These are phyloP conservation scores for Tinamus guttatus DNA, from an alignment of 2,113 vertebrate species.

Conservation along the genomic window DNA sequence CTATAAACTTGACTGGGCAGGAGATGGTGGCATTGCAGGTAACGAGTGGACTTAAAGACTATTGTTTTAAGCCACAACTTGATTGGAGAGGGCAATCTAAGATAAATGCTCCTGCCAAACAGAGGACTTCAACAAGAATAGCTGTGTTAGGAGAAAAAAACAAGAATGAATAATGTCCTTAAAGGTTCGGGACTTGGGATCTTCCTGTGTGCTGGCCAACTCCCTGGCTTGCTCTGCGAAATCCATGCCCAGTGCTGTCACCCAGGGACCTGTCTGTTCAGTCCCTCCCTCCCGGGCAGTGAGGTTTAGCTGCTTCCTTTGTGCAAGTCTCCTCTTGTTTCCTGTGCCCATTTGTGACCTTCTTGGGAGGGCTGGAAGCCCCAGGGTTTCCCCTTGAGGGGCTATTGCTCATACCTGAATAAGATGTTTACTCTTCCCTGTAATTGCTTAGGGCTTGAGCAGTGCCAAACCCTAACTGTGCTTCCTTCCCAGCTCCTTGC, in stretches of 20 bases:
- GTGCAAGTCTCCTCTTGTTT: constrained; percentile 63
- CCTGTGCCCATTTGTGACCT: constrained; percentile 56
- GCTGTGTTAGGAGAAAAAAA: not conserved
- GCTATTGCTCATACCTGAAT: constrained; percentile 62
- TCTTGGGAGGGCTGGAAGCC: constrained; percentile 63
- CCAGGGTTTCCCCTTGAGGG: constrained; percentile 54
- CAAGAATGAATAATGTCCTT: not conserved
- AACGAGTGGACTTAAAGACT: not conserved
- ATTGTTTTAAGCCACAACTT: not conserved
- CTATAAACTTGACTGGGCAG: not conserved
- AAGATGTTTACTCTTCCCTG: constrained; percentile 68
- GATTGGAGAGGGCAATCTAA: not conserved
- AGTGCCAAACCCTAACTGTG: constrained; percentile 45
- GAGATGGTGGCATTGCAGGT: not conserved
- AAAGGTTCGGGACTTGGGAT: not conserved
- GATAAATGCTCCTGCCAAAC: not conserved
- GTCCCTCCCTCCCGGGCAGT: not conserved
- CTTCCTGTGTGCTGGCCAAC: not conserved
- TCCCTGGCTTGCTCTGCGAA: not conserved
- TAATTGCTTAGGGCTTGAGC: constrained; percentile 56
- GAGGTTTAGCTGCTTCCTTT: constrained; percentile 54
- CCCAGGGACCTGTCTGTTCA: constrained; percentile 6
- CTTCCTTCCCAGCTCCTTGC: constrained; percentile 62
- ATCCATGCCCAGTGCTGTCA: not conserved
- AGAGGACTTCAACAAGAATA: not conserved